phyloP scores from a whole-genome alignment of 2,113 vertebrate species.

The Chauna torquata region DNA sequence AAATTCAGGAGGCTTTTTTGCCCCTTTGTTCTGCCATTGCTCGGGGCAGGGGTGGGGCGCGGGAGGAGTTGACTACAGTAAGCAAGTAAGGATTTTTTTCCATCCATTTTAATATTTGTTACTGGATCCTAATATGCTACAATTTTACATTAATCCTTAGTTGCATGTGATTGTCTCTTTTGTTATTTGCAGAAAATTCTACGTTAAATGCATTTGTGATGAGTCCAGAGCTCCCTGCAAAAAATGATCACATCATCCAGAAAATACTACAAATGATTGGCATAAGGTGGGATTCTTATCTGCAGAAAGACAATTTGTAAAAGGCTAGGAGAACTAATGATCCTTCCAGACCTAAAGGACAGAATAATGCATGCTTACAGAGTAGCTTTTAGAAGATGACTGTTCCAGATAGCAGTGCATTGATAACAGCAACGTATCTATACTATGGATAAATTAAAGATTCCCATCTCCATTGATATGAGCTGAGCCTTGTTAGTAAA shows the following conservation, averaged over 20 bases:
- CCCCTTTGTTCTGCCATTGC: neutral
- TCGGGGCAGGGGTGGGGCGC: too few relatives aligned
- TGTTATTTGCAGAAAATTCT: neutral
- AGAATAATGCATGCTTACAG: neutral
- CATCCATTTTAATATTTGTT: neutral
- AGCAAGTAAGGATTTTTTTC: neutral
- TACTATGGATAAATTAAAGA: neutral
- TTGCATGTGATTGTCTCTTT: neutral
- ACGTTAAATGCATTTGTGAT: neutral
- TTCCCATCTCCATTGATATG: neutral
- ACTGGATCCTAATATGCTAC: neutral
- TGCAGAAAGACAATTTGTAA: neutral
- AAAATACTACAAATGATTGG: neutral
- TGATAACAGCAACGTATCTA: neutral
- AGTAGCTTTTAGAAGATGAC: neutral
- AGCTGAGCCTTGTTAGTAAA: neutral
- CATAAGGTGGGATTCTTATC: neutral
- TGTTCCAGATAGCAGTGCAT: neutral
- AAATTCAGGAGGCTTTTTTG: neutral
- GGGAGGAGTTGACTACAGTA: neutral
- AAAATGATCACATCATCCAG: neutral
- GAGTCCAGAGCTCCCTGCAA: neutral
- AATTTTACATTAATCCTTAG: neutral
- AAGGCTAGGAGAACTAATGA: neutral
- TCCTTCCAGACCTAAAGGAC: neutral